These are phyloP conservation scores for Tipula lateralis DNA, from an alignment of 2,888 invertebrate species.

Conservation along the genomic window DNA sequence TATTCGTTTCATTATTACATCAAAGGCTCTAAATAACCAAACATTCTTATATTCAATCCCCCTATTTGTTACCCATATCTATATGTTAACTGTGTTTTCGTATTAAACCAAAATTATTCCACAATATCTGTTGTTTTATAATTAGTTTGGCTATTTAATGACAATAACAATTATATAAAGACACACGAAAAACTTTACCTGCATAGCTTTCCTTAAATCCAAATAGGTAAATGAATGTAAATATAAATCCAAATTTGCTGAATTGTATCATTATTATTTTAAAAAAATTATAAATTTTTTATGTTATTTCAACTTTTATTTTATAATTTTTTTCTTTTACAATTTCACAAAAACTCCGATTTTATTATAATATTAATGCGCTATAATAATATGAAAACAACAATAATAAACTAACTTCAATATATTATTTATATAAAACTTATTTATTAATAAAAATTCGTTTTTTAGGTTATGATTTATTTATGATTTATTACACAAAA, in stretches of 20 bases:
- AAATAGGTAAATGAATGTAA: background rate
- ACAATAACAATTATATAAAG: background rate
- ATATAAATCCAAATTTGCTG: background rate
- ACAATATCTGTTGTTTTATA: no score
- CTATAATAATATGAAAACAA: background rate
- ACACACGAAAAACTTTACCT: background rate
- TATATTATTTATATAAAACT: slow-evolving; percentile 7
- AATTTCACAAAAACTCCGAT: background rate
- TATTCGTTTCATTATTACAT: no score
- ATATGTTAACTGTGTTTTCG: no score
- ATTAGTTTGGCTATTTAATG: background rate
- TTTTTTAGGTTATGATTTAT: slow-evolving; percentile 20
- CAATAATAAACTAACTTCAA: background rate
- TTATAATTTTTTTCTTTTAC: background rate
- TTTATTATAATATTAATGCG: background rate
- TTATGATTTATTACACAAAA: background rate
- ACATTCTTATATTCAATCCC: no score
- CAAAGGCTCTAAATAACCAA: no score
- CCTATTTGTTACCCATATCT: no score
- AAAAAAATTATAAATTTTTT: background rate
- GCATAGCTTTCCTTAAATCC: slow-evolving; percentile 19
- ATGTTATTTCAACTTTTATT: background rate
- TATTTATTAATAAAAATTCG: background rate
- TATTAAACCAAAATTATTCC: no score
- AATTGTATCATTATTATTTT: slow-evolving; percentile 1